Conservation (phyloP, 2,113 vertebrate species). For the Corydoras sp. region DNA sequence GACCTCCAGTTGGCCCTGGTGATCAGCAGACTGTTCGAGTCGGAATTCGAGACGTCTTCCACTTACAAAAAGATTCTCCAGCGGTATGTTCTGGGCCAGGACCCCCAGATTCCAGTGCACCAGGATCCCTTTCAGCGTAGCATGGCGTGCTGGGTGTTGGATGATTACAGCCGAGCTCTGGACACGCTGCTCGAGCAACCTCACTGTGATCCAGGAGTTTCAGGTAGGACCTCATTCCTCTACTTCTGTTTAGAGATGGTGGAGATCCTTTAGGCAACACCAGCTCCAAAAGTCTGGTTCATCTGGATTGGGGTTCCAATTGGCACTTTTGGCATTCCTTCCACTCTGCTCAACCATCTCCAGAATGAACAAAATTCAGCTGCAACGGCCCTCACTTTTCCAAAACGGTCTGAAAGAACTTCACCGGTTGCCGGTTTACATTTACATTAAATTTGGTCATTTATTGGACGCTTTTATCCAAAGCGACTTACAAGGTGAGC, state of each 20-base stretch:
- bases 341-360: too few species aligned
- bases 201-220: not conserved
- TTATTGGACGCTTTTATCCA: too few species aligned
- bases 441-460: too few species aligned
- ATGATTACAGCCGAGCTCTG: slow-evolving; percentile 85
- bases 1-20: slow-evolving; percentile 92
- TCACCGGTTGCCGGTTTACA: too few species aligned
- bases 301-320: slow-evolving; percentile 93
- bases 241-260: not conserved
- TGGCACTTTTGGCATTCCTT: too few species aligned
- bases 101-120: slow-evolving; percentile 63
- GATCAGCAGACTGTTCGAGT: slow-evolving; percentile 88
- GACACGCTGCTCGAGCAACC: slow-evolving; percentile 83
- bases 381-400: too few species aligned
- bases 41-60: slow-evolving; percentile 84
- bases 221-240: too few species aligned
- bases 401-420: too few species aligned
- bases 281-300: slow-evolving; percentile 71
- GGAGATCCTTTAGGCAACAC: slow-evolving; percentile 52
- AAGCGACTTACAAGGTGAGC: too few species aligned
- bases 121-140: slow-evolving; percentile 87
- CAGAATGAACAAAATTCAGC: too few species aligned
- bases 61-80: slow-evolving; percentile 86
- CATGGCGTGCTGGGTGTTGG: slow-evolving; percentile 93
- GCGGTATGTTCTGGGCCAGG: slow-evolving; percentile 79